Percentiles rank a stretch among this genome's conserved stretches.
phyloP scores from a whole-genome alignment of 2,113 vertebrate species.

The Scalopus aquaticus region DNA sequence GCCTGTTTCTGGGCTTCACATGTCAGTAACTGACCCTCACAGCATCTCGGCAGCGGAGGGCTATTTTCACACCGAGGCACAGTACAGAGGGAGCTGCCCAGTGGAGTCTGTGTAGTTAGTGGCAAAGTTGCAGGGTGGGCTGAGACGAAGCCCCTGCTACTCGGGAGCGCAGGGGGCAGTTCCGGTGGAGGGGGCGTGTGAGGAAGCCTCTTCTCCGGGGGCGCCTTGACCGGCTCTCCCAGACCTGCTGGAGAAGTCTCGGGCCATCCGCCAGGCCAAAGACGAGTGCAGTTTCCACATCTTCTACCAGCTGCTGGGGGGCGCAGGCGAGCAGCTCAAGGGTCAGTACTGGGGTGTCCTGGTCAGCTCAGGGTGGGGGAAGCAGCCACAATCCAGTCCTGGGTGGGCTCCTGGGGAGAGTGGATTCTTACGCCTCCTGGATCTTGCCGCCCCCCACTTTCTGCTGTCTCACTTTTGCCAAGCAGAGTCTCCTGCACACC shows the following conservation, averaged over 20 bases:
- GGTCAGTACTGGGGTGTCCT: constrained; percentile 74
- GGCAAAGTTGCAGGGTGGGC: not conserved
- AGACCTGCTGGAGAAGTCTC: constrained; percentile 95
- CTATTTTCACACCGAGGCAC: not conserved
- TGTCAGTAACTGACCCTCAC: fast-evolving
- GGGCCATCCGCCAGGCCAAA: constrained; percentile 93
- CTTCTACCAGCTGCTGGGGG: constrained; percentile 93
- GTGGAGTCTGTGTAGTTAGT: not conserved
- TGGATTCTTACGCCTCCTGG: not conserved
- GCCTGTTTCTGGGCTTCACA: fast-evolving
- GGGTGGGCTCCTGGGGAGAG: not conserved
- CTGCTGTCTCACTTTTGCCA: not conserved
- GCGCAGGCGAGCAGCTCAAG: constrained; percentile 87
- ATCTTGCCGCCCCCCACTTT: not conserved
- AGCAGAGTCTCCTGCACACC: no score
- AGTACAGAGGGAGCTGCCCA: not conserved
- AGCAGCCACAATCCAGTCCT: not conserved
- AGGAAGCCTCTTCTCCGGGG: fast-evolving
- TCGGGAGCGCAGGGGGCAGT: fast-evolving
- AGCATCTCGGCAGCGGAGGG: fast-evolving
- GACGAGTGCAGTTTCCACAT: constrained; percentile 94
- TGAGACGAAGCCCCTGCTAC: not conserved
- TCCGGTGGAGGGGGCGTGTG: not conserved
- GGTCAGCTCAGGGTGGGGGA: not conserved
- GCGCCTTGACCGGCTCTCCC: constrained; percentile 77